Conservation (phyloP, 2,797 vertebrate species). For the Pantherophis alleghaniensis region DNA sequence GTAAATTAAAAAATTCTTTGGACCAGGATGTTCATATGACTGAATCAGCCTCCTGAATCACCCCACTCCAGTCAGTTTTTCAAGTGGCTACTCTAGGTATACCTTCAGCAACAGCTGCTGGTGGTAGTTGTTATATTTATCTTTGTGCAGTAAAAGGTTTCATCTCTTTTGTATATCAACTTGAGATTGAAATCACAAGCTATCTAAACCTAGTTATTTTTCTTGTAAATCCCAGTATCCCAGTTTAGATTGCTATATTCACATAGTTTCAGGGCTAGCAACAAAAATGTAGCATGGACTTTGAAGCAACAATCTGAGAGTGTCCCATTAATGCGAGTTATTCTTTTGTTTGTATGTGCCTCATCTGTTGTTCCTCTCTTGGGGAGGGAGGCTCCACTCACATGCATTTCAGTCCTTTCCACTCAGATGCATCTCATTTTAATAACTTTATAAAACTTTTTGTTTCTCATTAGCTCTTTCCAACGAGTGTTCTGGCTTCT, state of each 20-base stretch:
- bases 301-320: neutral
- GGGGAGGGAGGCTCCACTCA: slow-evolving; percentile 39
- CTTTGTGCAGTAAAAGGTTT: neutral
- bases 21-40: neutral
- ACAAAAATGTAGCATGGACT: neutral
- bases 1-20: neutral
- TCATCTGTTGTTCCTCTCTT: slow-evolving; percentile 24
- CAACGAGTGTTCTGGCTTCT: slow-evolving; percentile 41
- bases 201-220: neutral
- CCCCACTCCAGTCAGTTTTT: neutral
- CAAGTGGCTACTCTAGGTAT: neutral
- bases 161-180: neutral
- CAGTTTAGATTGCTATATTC: neutral
- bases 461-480: slow-evolving; percentile 34
- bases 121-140: neutral
- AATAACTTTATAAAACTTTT: slow-evolving; percentile 11
- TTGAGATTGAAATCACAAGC: neutral
- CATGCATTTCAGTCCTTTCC: slow-evolving; percentile 39
- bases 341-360: slow-evolving; percentile 21
- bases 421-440: slow-evolving; percentile 45
- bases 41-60: neutral
- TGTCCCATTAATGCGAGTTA: neutral
- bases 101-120: neutral
- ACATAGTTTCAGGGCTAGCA: neutral
- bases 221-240: neutral